Percentiles rank a stretch among this genome's conserved stretches.
Conservation (phyloP, 2,888 invertebrate genomes). For the Meiosimyza decipiens region DNA sequence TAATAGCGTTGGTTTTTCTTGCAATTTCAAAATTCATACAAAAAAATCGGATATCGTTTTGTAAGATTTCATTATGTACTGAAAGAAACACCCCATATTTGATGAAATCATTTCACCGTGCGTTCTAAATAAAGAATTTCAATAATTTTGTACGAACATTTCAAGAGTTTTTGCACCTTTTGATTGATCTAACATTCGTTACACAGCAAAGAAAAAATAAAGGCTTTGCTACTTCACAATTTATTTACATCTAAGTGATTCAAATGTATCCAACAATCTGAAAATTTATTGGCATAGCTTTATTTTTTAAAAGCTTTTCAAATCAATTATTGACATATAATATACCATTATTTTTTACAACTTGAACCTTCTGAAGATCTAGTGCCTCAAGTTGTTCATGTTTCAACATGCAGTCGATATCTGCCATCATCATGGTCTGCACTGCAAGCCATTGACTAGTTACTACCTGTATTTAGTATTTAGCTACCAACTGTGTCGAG, state of each 20-base stretch:
- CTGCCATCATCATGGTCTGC: conserved; percentile 7
- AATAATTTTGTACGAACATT: no score
- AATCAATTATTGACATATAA: neutral
- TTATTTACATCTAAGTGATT: no score
- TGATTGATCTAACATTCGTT: neutral
- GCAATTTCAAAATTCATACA: no score
- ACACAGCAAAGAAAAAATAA: neutral
- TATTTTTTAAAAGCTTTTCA: neutral
- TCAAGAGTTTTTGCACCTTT: no score
- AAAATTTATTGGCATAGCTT: neutral
- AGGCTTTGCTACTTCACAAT: neutral
- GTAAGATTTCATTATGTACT: no score
- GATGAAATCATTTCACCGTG: no score
- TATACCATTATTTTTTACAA: neutral
- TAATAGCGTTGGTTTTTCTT: no score
- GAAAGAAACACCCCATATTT: no score
- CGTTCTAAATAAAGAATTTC: no score
- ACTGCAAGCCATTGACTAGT: conserved; percentile 27
- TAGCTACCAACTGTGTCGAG: conserved; percentile 8
- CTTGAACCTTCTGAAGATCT: no score
- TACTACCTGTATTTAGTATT: neutral
- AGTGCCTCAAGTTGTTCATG: neutral
- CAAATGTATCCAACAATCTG: no score
- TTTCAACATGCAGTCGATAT: neutral
- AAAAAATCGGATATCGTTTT: no score